Percentiles rank a stretch among this genome's conserved stretches.
phyloP scores from a whole-genome alignment of 2,113 vertebrate species.

The Lathamus discolor region DNA sequence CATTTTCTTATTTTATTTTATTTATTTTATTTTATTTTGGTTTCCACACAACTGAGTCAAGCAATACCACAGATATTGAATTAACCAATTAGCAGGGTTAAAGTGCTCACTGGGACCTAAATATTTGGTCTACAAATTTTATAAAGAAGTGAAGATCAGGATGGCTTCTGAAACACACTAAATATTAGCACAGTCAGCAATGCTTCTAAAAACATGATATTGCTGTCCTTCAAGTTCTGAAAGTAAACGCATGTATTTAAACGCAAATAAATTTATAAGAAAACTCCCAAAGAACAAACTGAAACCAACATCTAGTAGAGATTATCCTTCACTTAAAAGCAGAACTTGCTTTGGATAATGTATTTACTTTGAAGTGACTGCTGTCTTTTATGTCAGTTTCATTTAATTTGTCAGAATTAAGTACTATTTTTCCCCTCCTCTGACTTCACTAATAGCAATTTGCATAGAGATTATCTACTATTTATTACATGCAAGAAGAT shows the following conservation, averaged over 20 bases:
- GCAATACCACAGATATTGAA: not conserved
- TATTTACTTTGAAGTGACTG: slow-evolving; percentile 2
- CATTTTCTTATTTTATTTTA: not conserved
- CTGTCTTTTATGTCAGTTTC: not conserved
- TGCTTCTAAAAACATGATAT: not conserved
- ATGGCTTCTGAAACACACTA: not conserved
- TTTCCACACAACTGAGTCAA: not conserved
- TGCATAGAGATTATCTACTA: not conserved
- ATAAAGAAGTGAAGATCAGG: not conserved
- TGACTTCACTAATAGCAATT: not conserved
- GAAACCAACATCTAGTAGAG: slow-evolving; percentile 12
- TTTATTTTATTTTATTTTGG: not conserved
- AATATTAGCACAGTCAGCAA: not conserved
- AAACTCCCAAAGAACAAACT: slow-evolving; percentile 1
- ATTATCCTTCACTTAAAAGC: not conserved
- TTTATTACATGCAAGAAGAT: not conserved
- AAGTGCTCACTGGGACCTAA: not conserved
- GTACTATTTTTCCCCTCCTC: not conserved
- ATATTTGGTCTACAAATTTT: slow-evolving; percentile 1
- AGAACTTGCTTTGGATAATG: not conserved
- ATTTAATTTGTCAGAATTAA: slow-evolving; percentile 5
- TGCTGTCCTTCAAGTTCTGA: not conserved
- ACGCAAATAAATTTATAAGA: not conserved
- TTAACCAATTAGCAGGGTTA: not conserved
- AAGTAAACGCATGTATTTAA: not conserved